Percentiles rank a stretch among this genome's conserved stretches.
Evolutionary conservation across 2,888 invertebrate genomes (phyloP).

Genomic region (Cheiracanthium punctorium): DNA sequence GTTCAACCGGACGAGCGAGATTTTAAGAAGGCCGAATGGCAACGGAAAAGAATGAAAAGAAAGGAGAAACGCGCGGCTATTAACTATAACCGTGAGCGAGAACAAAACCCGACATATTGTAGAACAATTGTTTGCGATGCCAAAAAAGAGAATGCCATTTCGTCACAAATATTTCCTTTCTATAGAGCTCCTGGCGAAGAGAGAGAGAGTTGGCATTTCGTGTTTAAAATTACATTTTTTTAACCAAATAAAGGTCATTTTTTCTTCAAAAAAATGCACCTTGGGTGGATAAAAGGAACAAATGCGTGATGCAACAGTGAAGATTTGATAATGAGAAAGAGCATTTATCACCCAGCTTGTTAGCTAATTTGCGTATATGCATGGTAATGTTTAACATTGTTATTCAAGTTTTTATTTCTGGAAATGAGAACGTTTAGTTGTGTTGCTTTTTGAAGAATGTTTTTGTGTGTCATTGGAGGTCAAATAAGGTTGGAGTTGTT

Average conservation of each 20-base stretch:
- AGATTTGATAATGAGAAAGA: not conserved
- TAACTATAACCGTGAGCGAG: constrained; percentile 55
- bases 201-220: not conserved
- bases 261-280: constrained; percentile 5
- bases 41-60: constrained; percentile 17
- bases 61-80: constrained; percentile 33
- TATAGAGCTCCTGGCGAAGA: not conserved
- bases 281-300: not conserved
- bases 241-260: constrained; percentile 6
- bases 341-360: not conserved
- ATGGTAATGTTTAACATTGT: not conserved
- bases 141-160: constrained; percentile 33
- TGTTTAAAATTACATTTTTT: not conserved
- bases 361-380: not conserved
- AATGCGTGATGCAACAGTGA: not conserved
- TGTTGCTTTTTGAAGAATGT: no score
- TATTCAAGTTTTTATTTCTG: no score
- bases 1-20: constrained; percentile 57
- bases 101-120: constrained; percentile 47
- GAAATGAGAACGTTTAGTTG: no score
- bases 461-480: no score
- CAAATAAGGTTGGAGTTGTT: no score
- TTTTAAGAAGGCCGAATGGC: constrained; percentile 64
- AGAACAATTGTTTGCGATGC: not conserved
- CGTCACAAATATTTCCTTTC: constrained; percentile 35